Percentiles rank a stretch among this genome's conserved stretches.
phyloP scores from a whole-genome alignment of 2,888 invertebrate genomes.

The Phymatocera aterrima region DNA sequence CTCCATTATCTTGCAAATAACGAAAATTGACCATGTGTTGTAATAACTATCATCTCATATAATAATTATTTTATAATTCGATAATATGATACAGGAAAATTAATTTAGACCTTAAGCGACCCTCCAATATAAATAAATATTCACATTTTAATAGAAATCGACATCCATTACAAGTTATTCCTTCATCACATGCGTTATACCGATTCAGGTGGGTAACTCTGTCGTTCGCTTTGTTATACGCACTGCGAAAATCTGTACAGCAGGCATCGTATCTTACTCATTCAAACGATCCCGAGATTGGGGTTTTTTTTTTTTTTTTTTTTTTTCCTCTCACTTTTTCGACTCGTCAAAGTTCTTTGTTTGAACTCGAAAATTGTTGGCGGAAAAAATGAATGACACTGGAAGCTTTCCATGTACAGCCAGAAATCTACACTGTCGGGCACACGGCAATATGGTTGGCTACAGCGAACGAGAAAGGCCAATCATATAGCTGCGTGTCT shows the following conservation, averaged over 20 bases:
- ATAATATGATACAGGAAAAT: slow-evolving; percentile 53
- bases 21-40: background rate
- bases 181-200: background rate
- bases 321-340: no score
- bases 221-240: background rate
- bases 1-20: slow-evolving; percentile 2
- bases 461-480: no score
- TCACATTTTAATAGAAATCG: slow-evolving; percentile 67
- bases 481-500: no score
- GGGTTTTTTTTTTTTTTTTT: no score
- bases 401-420: no score
- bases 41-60: slow-evolving; percentile 39
- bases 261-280: background rate
- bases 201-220: background rate
- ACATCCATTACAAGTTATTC: background rate
- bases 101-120: slow-evolving; percentile 61
- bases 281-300: no score
- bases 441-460: no score
- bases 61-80: slow-evolving; percentile 48
- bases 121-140: slow-evolving; percentile 60
- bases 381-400: no score
- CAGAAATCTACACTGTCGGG: no score
- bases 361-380: no score
- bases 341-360: no score
- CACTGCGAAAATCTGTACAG: background rate